Evolutionary conservation across 2,797 vertebrate species (phyloP).

Genomic region (Dendrocincla tyrannina): DNA sequence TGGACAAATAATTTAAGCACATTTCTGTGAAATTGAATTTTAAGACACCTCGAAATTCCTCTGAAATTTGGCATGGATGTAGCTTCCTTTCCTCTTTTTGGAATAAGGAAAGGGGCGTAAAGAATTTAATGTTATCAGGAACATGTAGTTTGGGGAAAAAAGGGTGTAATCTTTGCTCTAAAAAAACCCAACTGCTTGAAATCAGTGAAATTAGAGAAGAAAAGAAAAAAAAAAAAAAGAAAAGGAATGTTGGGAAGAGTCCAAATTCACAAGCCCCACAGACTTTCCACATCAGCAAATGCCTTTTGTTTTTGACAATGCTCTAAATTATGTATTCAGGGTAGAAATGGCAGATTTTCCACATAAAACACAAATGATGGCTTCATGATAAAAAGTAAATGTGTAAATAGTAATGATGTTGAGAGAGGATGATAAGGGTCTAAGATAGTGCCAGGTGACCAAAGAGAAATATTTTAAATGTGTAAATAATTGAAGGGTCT

Average conservation of each 20-base stretch:
- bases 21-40: background rate
- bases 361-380: background rate
- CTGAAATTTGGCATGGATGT: background rate
- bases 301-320: background rate
- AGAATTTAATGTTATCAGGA: background rate
- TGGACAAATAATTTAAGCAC: background rate
- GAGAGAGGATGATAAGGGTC: background rate
- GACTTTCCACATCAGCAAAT: background rate
- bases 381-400: background rate
- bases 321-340: background rate
- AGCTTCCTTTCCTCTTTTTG: background rate
- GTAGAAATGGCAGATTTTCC: background rate
- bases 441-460: background rate
- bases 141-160: background rate
- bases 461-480: background rate
- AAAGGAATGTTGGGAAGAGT: background rate
- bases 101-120: background rate
- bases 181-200: background rate
- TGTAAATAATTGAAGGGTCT: background rate
- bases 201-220: background rate
- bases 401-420: background rate
- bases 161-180: background rate
- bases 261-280: background rate
- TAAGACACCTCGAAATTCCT: background rate
- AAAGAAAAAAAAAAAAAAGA: background rate